Evolutionary conservation across 2,113 vertebrate genomes (phyloP), one percentile per base, ranked within the genome.

Genomic region (Prochilodus magdalenae): DNA sequence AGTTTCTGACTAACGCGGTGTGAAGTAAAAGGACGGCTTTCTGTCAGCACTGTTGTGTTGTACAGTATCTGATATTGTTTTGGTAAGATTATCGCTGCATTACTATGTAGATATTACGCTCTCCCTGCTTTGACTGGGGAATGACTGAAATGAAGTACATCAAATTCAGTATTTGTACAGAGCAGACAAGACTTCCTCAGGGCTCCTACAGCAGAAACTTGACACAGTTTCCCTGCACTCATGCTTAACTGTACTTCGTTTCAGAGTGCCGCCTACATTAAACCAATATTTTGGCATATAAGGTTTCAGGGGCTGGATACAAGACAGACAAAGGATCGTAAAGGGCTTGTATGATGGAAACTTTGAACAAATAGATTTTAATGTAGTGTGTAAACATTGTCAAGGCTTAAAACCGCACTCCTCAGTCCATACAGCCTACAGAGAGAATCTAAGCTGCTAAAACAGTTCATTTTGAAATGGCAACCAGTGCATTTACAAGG

Each of bases 21-120:
- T 65, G 74, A 75, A 80, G 73, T 30, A 51, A 51, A 75, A 75
- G 49, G 55, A 79, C 30, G 26, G 44, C 69, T 60, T 67, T 71
- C 36, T 55, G 16, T 66, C 36, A 60, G 57, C 2, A n/a, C 26
- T 13, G 57, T 47, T 67, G 53, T 67, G 36, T 65, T 73, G 73
- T 69, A 65, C 27, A 77, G 62, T 15, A 72, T 10, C 65, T 29
- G 72, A 51, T 30, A 40, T 74, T 66, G 30, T 51, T 66, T 55
- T 55, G 75, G 13, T 36, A 55, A 53, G 24, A 36, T 18, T 44
- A 62, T 72, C 29, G 49, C 55, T 24, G 47, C 26, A 70, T n/a
- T n/a, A 66, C 13, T 60, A 26, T 15, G 14, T 13, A 60, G n/a
- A 10, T 49, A 55, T 55, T 33, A 67, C 62, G 11, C 27, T 33